These are phyloP conservation scores for Solenopsis invicta DNA, from an alignment of 1,140 invertebrate species.

Conservation along the genomic window DNA sequence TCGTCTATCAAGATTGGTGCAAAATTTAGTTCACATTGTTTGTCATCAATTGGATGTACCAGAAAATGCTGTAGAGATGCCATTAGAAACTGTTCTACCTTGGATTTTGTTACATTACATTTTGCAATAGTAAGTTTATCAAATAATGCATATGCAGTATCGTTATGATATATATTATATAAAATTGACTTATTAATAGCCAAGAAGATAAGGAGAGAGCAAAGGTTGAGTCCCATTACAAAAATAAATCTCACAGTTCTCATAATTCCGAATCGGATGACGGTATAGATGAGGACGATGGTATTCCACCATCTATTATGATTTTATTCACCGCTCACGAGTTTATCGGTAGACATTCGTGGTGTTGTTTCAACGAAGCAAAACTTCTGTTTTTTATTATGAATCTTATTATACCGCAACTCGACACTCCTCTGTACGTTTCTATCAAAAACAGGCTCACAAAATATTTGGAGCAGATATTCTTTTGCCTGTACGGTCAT, in stretches of 20 bases:
- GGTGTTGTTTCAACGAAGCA: conserved; percentile 93
- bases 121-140: conserved; percentile 88
- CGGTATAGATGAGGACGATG: conserved; percentile 85
- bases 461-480: conserved; percentile 94
- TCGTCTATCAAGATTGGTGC: conserved; percentile 89
- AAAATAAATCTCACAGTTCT: conserved; percentile 78
- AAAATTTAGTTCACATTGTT: conserved; percentile 92
- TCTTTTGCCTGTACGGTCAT: conserved; percentile 96
- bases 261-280: conserved; percentile 85
- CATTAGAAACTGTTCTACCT: conserved; percentile 91
- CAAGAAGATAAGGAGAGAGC: conserved; percentile 87
- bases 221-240: conserved; percentile 77
- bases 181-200: conserved; percentile 72
- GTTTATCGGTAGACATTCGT: conserved; percentile 91
- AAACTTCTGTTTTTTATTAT: conserved; percentile 93
- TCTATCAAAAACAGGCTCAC: conserved; percentile 88
- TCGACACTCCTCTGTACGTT: conserved; percentile 87
- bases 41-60: conserved; percentile 91
- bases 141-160: not conserved
- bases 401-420: conserved; percentile 90
- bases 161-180: conserved; percentile 3
- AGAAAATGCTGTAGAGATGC: conserved; percentile 89
- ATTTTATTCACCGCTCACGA: conserved; percentile 95
- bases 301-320: conserved; percentile 92
- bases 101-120: conserved; percentile 95